Evolutionary conservation across 2,113 vertebrate species (phyloP).

Genomic region (Mustela nigripes): DNA sequence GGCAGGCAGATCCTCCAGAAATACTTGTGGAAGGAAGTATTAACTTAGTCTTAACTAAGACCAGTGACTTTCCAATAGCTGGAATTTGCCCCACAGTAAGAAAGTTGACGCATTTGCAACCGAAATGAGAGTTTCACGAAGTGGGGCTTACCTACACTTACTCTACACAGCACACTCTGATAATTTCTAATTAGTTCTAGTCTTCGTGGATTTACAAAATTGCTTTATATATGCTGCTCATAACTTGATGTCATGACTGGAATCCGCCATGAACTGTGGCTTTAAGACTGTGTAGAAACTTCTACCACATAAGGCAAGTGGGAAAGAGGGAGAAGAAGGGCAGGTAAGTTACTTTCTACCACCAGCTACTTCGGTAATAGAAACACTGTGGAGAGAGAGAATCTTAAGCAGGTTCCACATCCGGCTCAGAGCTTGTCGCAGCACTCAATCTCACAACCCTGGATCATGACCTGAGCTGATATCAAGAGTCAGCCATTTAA

Average conservation of each 20-base stretch:
- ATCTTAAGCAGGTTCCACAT: neutral
- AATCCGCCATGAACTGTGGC: neutral
- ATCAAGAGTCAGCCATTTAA: neutral
- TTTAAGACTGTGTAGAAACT: neutral
- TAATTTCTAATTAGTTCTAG: neutral
- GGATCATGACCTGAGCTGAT: neutral
- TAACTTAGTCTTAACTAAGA: neutral
- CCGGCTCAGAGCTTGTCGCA: neutral
- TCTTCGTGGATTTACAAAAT: neutral
- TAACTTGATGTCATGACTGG: neutral
- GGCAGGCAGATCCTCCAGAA: neutral
- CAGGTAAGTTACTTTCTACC: neutral
- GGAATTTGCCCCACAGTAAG: neutral
- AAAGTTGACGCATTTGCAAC: neutral
- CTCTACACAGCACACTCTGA: rapidly evolving
- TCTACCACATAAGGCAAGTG: neutral
- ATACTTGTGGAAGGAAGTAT: neutral
- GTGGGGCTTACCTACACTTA: neutral
- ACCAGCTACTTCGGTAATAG: neutral
- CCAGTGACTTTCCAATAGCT: neutral
- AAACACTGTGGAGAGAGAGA: neutral
- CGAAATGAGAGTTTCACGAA: neutral
- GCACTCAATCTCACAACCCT: neutral
- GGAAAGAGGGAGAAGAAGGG: neutral
- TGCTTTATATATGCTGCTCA: neutral